Evolutionary conservation across 2,113 vertebrate genomes (phyloP), one percentile per base, ranked within the genome.

Genomic region (Cairina moschata): DNA sequence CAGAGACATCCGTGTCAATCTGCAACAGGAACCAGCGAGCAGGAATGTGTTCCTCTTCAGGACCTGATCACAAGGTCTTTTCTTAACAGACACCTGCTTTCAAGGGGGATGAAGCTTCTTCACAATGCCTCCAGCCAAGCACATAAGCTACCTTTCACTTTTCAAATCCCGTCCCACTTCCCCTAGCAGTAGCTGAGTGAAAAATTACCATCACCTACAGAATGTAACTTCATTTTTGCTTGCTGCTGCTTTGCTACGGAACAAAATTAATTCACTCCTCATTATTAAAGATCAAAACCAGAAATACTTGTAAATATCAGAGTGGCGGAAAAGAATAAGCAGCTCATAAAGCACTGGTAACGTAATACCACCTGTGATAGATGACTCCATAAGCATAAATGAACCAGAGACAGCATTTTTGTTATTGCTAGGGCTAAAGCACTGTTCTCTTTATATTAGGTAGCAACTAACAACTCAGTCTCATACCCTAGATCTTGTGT

Each of bases 301-400:
- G 8, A 67, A 83, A 66, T 48, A 77, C 5, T 1, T 71, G 11
- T 13, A 32, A 85, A 83, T 78, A 90, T 10, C 42, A 55, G 17
- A 88, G 68, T 2, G 9, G 25, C 32, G 31, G 13, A 17, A 80
- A 73, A 52, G 72, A 75, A 21, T 5, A 52, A 80, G 14, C 13
- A 44, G 8, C 10, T 34, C 17, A 42, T 20, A 81, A 88, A 86
- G 38, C 46, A 78, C 25, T 17, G 25, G 42, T 0, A 60, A 52
- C 28, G 21, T 25, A 78, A 4, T 46, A 62, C 1, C 16, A 40
- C 6, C 36, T 52, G 7, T 1, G 2, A 12, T 1, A 29, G 13
- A 26, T 22, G 90, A 81, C 10, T 13, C 38, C 7, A 1, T 14
- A 42, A 71, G 31, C 42, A 78, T 25, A n/a, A 66, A 69, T 8